phyloP scores from a whole-genome alignment of 2,113 vertebrate genomes.

The Carassius auratus region DNA sequence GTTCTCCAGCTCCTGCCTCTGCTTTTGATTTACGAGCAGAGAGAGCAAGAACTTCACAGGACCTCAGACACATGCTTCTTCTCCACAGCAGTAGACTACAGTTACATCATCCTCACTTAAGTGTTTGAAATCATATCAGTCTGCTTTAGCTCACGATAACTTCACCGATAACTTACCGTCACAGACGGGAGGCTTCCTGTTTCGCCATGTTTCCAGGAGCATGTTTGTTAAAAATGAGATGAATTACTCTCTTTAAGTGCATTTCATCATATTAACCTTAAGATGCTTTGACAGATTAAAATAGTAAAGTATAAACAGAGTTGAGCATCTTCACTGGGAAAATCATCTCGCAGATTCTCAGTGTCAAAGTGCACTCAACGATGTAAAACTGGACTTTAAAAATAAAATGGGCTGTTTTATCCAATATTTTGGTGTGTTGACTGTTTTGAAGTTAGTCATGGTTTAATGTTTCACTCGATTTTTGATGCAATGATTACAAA shows the following conservation, averaged over 20 bases:
- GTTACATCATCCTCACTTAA: constrained; percentile 74
- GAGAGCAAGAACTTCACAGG: constrained; percentile 40
- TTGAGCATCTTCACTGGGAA: not conserved
- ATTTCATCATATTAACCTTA: not conserved
- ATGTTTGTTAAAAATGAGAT: not conserved
- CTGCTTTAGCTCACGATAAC: constrained; percentile 37
- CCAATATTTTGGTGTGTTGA: too few relatives aligned
- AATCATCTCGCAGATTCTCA: not conserved
- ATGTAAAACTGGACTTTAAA: not conserved
- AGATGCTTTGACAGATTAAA: not conserved
- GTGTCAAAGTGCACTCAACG: not conserved
- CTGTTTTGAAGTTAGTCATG: too few relatives aligned
- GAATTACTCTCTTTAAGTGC: not conserved
- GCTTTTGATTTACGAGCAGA: constrained; percentile 29
- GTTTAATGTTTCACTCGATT: too few relatives aligned
- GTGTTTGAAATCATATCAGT: constrained; percentile 59
- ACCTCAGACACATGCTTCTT: constrained; percentile 62
- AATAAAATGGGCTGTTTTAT: too few relatives aligned
- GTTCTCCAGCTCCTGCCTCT: not conserved
- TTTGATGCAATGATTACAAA: too few relatives aligned
- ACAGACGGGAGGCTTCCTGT: constrained; percentile 18
- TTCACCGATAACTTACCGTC: not conserved
- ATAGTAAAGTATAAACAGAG: not conserved
- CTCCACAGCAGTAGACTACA: constrained; percentile 63
- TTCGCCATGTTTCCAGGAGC: not conserved